Evolutionary conservation across 2,113 vertebrate genomes (phyloP).

Genomic region (Falcunculus frontatus): DNA sequence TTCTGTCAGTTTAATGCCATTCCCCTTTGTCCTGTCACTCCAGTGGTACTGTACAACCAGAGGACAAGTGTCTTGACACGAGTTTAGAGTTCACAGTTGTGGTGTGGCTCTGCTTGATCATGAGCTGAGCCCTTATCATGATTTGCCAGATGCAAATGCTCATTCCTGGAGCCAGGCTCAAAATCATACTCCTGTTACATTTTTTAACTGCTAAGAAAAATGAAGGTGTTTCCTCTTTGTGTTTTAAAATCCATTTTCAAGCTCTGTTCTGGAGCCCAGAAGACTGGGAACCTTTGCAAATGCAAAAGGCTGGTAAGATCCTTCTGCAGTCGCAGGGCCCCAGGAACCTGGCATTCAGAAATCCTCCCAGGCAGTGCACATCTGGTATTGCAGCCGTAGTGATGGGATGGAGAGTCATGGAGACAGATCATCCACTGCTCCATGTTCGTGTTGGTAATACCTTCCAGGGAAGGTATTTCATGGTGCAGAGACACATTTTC

Average conservation of each 20-base stretch:
- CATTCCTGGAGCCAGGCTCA: neutral
- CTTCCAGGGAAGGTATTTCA: neutral
- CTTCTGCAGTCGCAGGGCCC: neutral
- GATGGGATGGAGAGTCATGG: neutral
- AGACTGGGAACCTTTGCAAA: neutral
- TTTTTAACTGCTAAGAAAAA: neutral
- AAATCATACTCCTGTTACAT: neutral
- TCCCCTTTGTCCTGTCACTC: neutral
- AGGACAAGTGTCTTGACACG: neutral
- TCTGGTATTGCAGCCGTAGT: neutral
- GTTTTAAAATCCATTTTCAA: neutral
- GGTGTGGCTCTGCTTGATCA: neutral
- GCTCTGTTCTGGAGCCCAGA: neutral
- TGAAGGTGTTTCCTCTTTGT: neutral
- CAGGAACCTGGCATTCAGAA: neutral
- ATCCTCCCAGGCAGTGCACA: neutral
- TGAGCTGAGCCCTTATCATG: neutral
- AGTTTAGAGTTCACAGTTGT: neutral
- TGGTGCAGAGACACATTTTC: neutral
- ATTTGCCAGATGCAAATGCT: neutral
- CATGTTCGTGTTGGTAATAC: neutral
- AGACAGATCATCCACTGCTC: neutral
- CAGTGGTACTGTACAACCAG: neutral
- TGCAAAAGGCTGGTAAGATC: neutral
- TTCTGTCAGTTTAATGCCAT: neutral